Conservation (phyloP, 2,888 invertebrate genomes). For the Buathra laborator region DNA sequence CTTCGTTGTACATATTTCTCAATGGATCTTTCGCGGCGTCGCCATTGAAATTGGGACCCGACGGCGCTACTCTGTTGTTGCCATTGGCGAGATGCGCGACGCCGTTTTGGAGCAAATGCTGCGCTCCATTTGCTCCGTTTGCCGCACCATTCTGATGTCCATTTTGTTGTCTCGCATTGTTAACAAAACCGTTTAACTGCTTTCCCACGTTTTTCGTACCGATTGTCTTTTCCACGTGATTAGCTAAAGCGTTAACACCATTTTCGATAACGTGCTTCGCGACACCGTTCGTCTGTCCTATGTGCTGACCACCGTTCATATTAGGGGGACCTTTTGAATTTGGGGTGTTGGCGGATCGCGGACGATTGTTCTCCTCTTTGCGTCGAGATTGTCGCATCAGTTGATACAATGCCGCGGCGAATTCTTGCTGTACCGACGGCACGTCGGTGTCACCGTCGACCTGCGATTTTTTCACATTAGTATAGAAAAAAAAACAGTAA, state of each 20-base stretch:
- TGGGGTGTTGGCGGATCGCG: slow-evolving; percentile 60
- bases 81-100: slow-evolving; percentile 79
- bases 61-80: slow-evolving; percentile 79
- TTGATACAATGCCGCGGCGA: slow-evolving; percentile 89
- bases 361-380: slow-evolving; percentile 72
- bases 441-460: slow-evolving; percentile 95
- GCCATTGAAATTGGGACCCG: slow-evolving; percentile 71
- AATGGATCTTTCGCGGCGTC: slow-evolving; percentile 75
- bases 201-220: slow-evolving; percentile 43
- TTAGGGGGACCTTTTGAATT: slow-evolving; percentile 74
- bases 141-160: slow-evolving; percentile 76
- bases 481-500: background rate
- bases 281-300: slow-evolving; percentile 80
- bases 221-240: slow-evolving; percentile 65
- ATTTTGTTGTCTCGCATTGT: slow-evolving; percentile 81
- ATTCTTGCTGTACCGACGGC: slow-evolving; percentile 91
- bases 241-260: slow-evolving; percentile 67
- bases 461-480: slow-evolving; percentile 83
- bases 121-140: slow-evolving; percentile 75
- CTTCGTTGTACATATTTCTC: slow-evolving; percentile 85
- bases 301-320: slow-evolving; percentile 79
- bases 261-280: slow-evolving; percentile 83
- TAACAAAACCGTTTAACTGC: slow-evolving; percentile 81
- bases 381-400: slow-evolving; percentile 87
- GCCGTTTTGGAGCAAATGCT: slow-evolving; percentile 80